phyloP scores from a whole-genome alignment of 2,888 invertebrate genomes.

The Hermaeophaga mercurialis region DNA sequence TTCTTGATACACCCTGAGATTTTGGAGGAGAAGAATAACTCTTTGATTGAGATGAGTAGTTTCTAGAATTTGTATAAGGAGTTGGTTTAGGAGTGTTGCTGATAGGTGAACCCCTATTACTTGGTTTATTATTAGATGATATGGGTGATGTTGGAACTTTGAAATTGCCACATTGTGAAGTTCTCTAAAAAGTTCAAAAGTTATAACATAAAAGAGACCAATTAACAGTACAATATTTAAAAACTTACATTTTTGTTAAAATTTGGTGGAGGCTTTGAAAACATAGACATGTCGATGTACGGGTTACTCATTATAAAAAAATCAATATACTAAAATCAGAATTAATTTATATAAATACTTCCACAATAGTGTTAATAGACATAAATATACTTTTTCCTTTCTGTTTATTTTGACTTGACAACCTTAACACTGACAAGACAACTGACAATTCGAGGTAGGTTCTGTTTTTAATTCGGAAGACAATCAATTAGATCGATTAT shows the following conservation, averaged over 20 bases:
- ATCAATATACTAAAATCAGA: too few species aligned
- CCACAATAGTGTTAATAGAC: constrained; percentile 11
- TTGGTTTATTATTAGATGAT: background rate
- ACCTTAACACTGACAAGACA: too few species aligned
- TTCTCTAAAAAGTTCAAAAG: background rate
- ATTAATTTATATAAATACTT: constrained; percentile 11
- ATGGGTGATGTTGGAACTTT: background rate
- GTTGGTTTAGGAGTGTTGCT: background rate
- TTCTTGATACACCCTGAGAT: background rate
- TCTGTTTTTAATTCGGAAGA: too few species aligned
- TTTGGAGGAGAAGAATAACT: background rate
- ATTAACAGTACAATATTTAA: background rate
- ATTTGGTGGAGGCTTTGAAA: constrained; percentile 18
- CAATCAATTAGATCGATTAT: too few species aligned
- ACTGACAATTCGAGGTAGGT: too few species aligned
- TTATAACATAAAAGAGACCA: background rate
- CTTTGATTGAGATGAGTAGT: background rate
- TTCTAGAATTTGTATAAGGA: background rate
- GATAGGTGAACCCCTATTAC: background rate
- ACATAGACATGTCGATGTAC: constrained; percentile 1
- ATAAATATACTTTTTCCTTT: constrained; percentile 1
- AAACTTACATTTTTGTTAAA: constrained; percentile 5
- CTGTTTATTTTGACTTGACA: too few species aligned
- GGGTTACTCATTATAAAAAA: constrained; percentile 1
- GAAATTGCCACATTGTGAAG: background rate